These are phyloP conservation scores for Phyto melanocephala DNA, from an alignment of 2,888 invertebrate genomes.

Conservation along the genomic window DNA sequence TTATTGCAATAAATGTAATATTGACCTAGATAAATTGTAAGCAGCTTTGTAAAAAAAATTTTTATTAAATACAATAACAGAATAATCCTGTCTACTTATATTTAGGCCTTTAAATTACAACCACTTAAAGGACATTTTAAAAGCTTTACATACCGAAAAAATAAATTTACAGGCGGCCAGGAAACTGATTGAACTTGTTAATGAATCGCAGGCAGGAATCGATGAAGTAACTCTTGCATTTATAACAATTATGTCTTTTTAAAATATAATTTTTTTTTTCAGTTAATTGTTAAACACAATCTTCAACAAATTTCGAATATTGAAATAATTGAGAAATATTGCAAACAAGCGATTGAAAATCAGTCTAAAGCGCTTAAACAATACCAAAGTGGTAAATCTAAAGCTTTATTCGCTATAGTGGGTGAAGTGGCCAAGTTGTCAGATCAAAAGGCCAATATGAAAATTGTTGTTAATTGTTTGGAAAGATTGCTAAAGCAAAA, in stretches of 20 bases:
- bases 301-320: slow-evolving; percentile 84
- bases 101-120: slow-evolving; percentile 79
- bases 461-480: slow-evolving; percentile 81
- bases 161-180: slow-evolving; percentile 83
- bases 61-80: neutral
- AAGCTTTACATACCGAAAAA: slow-evolving; percentile 81
- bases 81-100: neutral
- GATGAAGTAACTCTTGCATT: slow-evolving; percentile 68
- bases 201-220: slow-evolving; percentile 78
- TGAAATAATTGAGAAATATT: slow-evolving; percentile 81
- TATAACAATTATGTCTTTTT: neutral
- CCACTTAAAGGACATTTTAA: slow-evolving; percentile 83
- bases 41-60: slow-evolving; percentile 46
- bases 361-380: slow-evolving; percentile 84
- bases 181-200: slow-evolving; percentile 80
- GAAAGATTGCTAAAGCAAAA: slow-evolving; percentile 75
- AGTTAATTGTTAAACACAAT: slow-evolving; percentile 83
- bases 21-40: slow-evolving; percentile 82
- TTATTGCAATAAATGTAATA: slow-evolving; percentile 83
- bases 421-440: slow-evolving; percentile 82
- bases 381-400: slow-evolving; percentile 85
- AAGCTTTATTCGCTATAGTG: slow-evolving; percentile 84
- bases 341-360: slow-evolving; percentile 82
- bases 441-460: slow-evolving; percentile 85
- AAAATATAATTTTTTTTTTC: slow-evolving; percentile 31